Percentiles rank a stretch among this genome's conserved stretches.
Conservation (phyloP, 2,888 invertebrate species). For the Drosophila subsilvestris region DNA sequence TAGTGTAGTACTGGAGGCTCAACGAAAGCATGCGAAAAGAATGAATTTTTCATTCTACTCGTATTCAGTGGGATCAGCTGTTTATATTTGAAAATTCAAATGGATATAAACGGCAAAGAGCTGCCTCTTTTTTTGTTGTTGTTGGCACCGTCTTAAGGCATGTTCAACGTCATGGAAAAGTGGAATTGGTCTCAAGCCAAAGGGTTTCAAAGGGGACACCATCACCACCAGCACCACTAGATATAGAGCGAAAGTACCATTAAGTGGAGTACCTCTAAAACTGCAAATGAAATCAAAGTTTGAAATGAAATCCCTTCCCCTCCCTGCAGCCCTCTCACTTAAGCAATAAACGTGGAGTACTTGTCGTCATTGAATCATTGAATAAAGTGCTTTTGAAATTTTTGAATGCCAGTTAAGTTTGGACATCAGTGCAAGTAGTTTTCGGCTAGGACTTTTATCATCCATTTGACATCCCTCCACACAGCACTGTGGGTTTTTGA, state of each 20-base stretch:
- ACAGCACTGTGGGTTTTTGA: not conserved
- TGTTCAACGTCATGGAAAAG: not conserved
- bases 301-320: conserved; percentile 19
- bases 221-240: too few relatives aligned
- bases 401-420: not conserved
- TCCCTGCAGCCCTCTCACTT: not conserved
- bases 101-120: too few relatives aligned
- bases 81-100: too few relatives aligned
- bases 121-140: too few relatives aligned
- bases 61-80: too few relatives aligned
- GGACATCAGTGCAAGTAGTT: not conserved
- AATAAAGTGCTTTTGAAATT: not conserved
- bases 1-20: not conserved
- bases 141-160: too few relatives aligned
- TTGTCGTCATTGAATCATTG: not conserved
- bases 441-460: not conserved
- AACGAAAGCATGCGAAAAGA: too few relatives aligned
- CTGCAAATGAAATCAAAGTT: conserved; percentile 28
- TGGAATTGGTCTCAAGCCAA: not conserved
- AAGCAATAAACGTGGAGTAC: not conserved
- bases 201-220: too few relatives aligned
- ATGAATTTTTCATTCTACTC: too few relatives aligned
- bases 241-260: not conserved
- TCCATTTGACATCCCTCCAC: not conserved
- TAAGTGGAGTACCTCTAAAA: not conserved